These are phyloP conservation scores for Tor tambroides DNA, from an alignment of 2,113 vertebrate species.

Conservation along the genomic window DNA sequence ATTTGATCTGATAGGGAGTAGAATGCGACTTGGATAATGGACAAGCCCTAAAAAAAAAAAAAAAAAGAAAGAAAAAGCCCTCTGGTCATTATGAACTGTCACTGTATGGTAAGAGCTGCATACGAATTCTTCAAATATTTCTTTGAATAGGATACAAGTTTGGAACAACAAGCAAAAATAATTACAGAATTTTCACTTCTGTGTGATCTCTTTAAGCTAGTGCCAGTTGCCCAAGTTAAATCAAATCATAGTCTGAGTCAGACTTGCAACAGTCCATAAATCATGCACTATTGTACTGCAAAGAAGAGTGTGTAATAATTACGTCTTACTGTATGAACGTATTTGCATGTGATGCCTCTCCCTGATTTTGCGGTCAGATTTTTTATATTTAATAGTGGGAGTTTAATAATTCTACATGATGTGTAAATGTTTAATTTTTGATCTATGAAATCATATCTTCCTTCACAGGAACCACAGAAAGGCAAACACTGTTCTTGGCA, in stretches of 20 bases:
- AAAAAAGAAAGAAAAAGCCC: too few species aligned
- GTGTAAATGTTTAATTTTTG: not conserved
- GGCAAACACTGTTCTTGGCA: not conserved
- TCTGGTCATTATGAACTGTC: too few species aligned
- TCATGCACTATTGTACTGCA: not conserved
- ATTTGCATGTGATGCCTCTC: not conserved
- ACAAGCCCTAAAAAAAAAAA: not conserved
- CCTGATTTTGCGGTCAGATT: not conserved
- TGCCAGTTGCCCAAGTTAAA: too few species aligned
- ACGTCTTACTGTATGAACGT: not conserved
- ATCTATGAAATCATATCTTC: not conserved
- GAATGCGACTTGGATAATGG: not conserved
- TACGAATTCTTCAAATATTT: too few species aligned
- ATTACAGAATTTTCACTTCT: too few species aligned
- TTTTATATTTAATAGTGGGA: not conserved
- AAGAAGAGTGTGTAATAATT: too few species aligned
- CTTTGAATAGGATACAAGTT: too few species aligned
- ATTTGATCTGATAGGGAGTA: too few species aligned
- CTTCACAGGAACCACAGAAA: not conserved
- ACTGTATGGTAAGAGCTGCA: too few species aligned
- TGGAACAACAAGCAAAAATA: too few species aligned
- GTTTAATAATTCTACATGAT: not conserved
- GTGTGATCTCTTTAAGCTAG: too few species aligned
- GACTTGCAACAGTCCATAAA: not conserved
- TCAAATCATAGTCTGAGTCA: not conserved